These are phyloP conservation scores for Mungos mungo DNA, from an alignment of 2,113 vertebrate species.

Conservation along the genomic window DNA sequence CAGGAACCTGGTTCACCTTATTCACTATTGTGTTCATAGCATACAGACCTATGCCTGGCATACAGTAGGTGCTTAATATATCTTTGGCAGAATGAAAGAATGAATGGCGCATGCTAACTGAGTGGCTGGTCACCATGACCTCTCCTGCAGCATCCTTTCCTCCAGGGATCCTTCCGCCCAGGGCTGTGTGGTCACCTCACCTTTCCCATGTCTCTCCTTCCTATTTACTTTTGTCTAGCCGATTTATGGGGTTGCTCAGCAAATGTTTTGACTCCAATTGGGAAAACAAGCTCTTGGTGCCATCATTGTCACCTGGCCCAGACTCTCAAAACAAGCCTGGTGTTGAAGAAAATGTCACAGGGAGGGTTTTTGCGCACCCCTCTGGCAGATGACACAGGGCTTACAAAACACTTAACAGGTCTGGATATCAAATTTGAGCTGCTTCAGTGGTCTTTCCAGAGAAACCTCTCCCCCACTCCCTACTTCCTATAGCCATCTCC, in stretches of 20 bases:
- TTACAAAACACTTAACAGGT: slow-evolving; percentile 37
- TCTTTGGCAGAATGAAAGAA: background rate
- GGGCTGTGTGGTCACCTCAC: background rate
- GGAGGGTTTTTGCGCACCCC: slow-evolving; percentile 77
- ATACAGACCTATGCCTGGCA: background rate
- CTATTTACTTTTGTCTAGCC: slow-evolving; percentile 53
- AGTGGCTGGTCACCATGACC: background rate
- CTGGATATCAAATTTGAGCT: background rate
- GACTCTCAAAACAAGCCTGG: slow-evolving; percentile 87
- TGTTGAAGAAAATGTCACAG: slow-evolving; percentile 87
- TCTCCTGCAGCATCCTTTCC: background rate
- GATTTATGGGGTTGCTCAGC: slow-evolving; percentile 16
- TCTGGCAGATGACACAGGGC: background rate
- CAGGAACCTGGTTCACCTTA: background rate
- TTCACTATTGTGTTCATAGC: background rate
- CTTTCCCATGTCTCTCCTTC: background rate
- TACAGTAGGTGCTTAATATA: background rate
- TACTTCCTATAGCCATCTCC: background rate
- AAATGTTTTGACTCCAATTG: slow-evolving; percentile 73
- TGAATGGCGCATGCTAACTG: background rate
- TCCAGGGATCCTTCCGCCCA: background rate
- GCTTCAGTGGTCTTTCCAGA: slow-evolving; percentile 8
- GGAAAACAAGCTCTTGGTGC: slow-evolving; percentile 84
- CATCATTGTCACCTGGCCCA: slow-evolving; percentile 82
- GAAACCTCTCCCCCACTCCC: background rate